Percentiles rank a stretch among this genome's conserved stretches.
phyloP scores from a whole-genome alignment of 2,888 invertebrate species.

The Eupithecia vulgata region DNA sequence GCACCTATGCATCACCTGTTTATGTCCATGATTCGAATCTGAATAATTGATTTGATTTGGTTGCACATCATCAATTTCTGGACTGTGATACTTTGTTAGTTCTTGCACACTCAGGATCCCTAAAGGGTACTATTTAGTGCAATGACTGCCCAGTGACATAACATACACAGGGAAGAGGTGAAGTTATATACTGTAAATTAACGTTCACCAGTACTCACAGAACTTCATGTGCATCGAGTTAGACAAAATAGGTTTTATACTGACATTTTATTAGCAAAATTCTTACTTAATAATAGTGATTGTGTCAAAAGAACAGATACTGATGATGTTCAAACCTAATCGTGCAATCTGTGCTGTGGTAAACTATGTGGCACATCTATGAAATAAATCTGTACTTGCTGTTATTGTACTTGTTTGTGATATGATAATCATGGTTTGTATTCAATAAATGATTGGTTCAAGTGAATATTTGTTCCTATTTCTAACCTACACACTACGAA shows the following conservation, averaged over 20 bases:
- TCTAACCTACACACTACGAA: background rate
- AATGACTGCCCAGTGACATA: background rate
- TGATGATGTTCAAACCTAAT: background rate
- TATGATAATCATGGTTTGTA: conserved; percentile 57
- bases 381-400: background rate
- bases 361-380: background rate
- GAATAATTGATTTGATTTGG: conserved; percentile 13
- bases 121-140: background rate
- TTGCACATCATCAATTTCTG: background rate
- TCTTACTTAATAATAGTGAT: background rate
- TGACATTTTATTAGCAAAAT: background rate
- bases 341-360: background rate
- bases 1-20: conserved; percentile 33
- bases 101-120: background rate
- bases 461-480: conserved; percentile 20
- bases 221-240: background rate
- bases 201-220: background rate
- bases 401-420: conserved; percentile 50
- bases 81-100: background rate
- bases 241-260: background rate
- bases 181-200: background rate
- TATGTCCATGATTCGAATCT: conserved; percentile 29
- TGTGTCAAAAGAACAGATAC: background rate
- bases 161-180: background rate
- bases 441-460: conserved; percentile 61